Conservation (phyloP, 1,140 invertebrate species). For the Drosophila gunungcola region DNA sequence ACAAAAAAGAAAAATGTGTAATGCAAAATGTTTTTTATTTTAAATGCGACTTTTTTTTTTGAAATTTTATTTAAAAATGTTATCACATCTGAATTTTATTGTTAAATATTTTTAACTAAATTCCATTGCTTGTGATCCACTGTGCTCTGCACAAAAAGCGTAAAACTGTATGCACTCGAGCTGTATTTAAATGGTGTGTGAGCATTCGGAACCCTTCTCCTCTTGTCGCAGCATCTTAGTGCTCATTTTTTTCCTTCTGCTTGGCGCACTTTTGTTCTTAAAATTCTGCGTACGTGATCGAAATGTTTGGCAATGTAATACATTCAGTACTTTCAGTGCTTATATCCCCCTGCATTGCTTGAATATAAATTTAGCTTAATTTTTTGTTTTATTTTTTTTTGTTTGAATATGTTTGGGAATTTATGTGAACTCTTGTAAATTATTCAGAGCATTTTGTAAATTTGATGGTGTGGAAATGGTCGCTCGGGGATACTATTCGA, state of each 20-base stretch:
- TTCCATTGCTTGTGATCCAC: not conserved
- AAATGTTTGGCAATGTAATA: conserved; percentile 52
- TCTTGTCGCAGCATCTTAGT: conserved; percentile 46
- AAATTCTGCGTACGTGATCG: conserved; percentile 62
- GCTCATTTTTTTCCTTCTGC: conserved; percentile 23
- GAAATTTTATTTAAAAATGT: no score
- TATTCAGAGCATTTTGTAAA: conserved; percentile 34
- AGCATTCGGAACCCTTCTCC: conserved; percentile 39
- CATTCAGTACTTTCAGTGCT: conserved; percentile 42
- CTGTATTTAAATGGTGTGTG: conserved; percentile 58
- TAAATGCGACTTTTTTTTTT: no score
- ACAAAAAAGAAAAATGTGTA: no score
- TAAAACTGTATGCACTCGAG: conserved; percentile 54
- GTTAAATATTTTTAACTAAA: no score
- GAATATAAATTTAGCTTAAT: conserved; percentile 32
- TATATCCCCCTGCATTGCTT: conserved; percentile 24
- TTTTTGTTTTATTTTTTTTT: conserved; percentile 7
- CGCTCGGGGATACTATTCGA: conserved; percentile 1
- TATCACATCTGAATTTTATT: no score
- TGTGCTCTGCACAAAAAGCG: conserved; percentile 9
- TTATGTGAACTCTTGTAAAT: conserved; percentile 39
- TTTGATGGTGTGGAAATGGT: conserved; percentile 22
- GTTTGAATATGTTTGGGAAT: conserved; percentile 27
- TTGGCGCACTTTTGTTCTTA: conserved; percentile 47
- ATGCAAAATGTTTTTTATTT: no score